phyloP scores from a whole-genome alignment of 2,797 vertebrate species.

The Hydrophis major region DNA sequence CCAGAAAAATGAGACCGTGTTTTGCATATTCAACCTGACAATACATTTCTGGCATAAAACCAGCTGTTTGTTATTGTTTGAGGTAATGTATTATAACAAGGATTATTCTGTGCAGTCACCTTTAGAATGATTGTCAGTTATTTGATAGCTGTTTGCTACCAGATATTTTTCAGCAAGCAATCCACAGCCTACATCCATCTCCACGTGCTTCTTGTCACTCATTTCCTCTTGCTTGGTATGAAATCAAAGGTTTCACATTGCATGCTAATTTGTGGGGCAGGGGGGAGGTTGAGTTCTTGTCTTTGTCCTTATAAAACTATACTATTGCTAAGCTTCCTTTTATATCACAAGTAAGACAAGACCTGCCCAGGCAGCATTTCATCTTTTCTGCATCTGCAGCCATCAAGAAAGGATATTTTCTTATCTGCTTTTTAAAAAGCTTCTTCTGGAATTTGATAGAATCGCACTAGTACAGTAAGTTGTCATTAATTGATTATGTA shows the following conservation, averaged over 20 bases:
- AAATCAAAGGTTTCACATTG: constrained; percentile 3
- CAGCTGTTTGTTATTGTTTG: constrained; percentile 48
- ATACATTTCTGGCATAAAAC: constrained; percentile 59
- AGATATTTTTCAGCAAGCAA: not conserved
- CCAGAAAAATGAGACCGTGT: constrained; percentile 55
- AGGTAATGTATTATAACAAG: constrained; percentile 62
- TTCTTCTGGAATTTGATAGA: not conserved
- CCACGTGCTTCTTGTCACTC: not conserved
- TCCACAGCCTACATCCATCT: not conserved
- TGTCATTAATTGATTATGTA: not conserved
- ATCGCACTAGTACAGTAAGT: not conserved
- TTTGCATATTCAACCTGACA: constrained; percentile 60
- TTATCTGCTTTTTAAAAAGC: not conserved
- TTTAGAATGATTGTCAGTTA: not conserved
- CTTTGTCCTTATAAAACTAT: not conserved
- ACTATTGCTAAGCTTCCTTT: not conserved
- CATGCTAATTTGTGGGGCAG: not conserved
- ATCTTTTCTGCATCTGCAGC: not conserved
- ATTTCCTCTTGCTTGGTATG: not conserved
- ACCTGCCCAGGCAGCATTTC: not conserved
- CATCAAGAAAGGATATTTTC: not conserved
- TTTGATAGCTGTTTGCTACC: not conserved
- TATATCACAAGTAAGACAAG: not conserved
- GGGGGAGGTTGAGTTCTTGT: not conserved
- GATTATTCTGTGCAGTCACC: not conserved